A percentile compares a stretch with the other conserved stretches of the same genome.
These are phyloP conservation scores for Anguilla anguilla DNA, from an alignment of 2,797 vertebrate genomes.

Conservation along the genomic window DNA sequence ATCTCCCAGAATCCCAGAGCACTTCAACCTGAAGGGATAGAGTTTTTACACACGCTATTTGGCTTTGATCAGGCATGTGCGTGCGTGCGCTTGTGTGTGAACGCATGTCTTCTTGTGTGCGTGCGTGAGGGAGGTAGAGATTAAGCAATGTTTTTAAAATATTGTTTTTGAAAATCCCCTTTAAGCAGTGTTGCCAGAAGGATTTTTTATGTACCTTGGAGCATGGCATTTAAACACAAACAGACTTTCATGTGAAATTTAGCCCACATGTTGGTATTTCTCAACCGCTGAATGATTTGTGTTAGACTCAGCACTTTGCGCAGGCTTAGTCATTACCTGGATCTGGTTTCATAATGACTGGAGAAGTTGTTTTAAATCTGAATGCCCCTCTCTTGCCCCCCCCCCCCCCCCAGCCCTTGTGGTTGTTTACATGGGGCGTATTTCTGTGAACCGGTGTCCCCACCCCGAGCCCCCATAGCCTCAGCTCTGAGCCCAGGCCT, in stretches of 20 bases:
- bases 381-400: not conserved
- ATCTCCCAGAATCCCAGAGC: conserved; percentile 1
- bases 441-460: not conserved
- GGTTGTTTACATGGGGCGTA: not conserved
- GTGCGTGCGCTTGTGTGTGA: not conserved
- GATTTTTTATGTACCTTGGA: not conserved
- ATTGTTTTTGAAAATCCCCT: not conserved
- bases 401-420: not conserved
- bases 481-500: not conserved
- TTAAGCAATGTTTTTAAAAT: not conserved
- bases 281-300: not conserved
- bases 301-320: not conserved
- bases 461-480: not conserved
- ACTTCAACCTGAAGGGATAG: not conserved
- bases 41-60: not conserved
- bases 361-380: conserved; percentile 14
- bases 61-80: not conserved
- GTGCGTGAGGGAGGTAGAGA: not conserved
- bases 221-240: not conserved
- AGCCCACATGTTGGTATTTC: not conserved
- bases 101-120: not conserved
- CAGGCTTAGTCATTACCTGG: not conserved
- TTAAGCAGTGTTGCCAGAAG: not conserved
- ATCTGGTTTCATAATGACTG: not conserved
- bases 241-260: not conserved